Conservation (phyloP, 2,888 invertebrate species). For the Camponotus fellah region DNA sequence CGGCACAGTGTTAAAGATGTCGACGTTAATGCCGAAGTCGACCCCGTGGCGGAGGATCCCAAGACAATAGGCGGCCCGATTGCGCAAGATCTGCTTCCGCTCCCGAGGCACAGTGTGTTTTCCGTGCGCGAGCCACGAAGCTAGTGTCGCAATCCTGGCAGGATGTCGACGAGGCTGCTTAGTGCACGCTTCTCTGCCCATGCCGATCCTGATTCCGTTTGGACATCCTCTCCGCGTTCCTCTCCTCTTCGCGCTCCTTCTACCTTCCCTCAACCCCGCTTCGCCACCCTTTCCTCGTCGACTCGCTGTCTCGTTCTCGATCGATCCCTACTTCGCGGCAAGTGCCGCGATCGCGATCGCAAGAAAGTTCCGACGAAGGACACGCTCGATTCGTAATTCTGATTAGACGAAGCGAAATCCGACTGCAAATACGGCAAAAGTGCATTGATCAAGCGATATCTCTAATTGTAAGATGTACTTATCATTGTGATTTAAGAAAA, state of each 20-base stretch:
- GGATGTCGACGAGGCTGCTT: conserved; percentile 85
- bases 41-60: conserved; percentile 75
- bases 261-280: conserved; percentile 4
- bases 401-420: conserved; percentile 44
- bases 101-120: conserved; percentile 72
- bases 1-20: conserved; percentile 64
- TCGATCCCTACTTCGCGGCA: conserved; percentile 55
- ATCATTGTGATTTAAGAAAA: not conserved
- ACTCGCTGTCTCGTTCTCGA: conserved; percentile 62
- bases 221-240: conserved; percentile 65
- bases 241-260: conserved; percentile 31
- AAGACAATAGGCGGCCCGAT: conserved; percentile 82
- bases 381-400: conserved; percentile 37
- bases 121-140: conserved; percentile 74
- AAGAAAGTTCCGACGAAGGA: conserved; percentile 48
- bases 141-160: conserved; percentile 82
- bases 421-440: not conserved
- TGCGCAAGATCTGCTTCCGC: conserved; percentile 83
- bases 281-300: conserved; percentile 45
- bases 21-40: conserved; percentile 64
- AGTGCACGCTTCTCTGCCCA: conserved; percentile 79
- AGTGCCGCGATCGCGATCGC: conserved; percentile 42
- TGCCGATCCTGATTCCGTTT: conserved; percentile 80
- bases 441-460: conserved; percentile 2
- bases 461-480: not conserved